Percentiles rank a stretch among this genome's conserved stretches.
These are phyloP conservation scores for Cerastoderma edule DNA, from an alignment of 2,888 invertebrate species.

Conservation along the genomic window DNA sequence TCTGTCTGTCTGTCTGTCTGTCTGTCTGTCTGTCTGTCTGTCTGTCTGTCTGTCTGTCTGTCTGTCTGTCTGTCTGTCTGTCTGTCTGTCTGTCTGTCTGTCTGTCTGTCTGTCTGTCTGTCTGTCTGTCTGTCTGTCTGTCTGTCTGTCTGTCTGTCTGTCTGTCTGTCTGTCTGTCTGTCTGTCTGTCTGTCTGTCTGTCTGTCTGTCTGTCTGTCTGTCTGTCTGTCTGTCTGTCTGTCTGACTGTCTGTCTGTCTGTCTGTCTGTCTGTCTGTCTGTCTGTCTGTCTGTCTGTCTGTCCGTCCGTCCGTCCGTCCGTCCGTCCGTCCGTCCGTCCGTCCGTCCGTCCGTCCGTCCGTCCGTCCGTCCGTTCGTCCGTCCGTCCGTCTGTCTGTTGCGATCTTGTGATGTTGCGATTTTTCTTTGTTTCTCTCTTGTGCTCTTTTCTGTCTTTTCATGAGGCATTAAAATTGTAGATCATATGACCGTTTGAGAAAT, in stretches of 20 bases:
- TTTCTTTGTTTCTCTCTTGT: too few relatives aligned
- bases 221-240: not conserved
- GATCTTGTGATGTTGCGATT: too few relatives aligned
- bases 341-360: conserved; percentile 10
- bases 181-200: conserved; percentile 25
- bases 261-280: conserved; percentile 7
- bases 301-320: not conserved
- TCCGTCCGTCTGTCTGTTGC: not conserved
- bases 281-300: not conserved
- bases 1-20: too few relatives aligned
- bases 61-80: conserved; percentile 29
- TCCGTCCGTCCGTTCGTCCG: not conserved
- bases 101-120: conserved; percentile 33
- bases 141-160: conserved; percentile 32
- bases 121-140: conserved; percentile 27
- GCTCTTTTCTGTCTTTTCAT: too few relatives aligned
- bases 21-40: too few relatives aligned
- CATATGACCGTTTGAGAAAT: too few relatives aligned
- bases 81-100: too few relatives aligned
- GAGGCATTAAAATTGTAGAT: too few relatives aligned
- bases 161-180: conserved; percentile 28
- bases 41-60: conserved; percentile 2
- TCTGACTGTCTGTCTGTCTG: conserved; percentile 2
- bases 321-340: conserved; percentile 21
- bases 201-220: conserved; percentile 18